A percentile compares a stretch with the other conserved stretches of the same genome.
Evolutionary conservation across 2,888 invertebrate species (phyloP).

Genomic region (Antheraea assamensis): DNA sequence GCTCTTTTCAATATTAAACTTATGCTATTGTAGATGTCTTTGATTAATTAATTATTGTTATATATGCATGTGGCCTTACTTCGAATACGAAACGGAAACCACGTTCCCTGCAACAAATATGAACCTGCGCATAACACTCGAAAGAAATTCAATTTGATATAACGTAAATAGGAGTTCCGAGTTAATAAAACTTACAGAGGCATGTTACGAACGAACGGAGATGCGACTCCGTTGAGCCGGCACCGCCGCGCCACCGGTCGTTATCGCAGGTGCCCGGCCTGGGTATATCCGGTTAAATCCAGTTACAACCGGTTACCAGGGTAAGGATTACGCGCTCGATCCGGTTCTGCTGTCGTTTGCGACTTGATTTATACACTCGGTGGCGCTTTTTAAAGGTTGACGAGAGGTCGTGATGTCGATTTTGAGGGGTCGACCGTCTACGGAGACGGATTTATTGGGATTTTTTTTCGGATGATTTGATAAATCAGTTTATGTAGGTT

Average conservation of each 20-base stretch:
- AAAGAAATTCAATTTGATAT: slow-evolving; percentile 16
- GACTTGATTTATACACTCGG: slow-evolving; percentile 73
- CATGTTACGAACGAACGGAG: slow-evolving; percentile 28
- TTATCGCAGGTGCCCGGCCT: slow-evolving; percentile 76
- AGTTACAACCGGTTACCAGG: slow-evolving; percentile 69
- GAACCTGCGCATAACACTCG: not conserved
- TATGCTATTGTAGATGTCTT: too few species aligned
- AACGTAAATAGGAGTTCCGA: slow-evolving; percentile 20
- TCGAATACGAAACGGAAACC: not conserved
- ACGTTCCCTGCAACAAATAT: not conserved
- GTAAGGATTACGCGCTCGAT: slow-evolving; percentile 71
- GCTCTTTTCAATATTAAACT: too few species aligned
- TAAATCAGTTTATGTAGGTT: not conserved
- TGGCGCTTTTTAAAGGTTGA: slow-evolving; percentile 29
- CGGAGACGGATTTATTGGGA: slow-evolving; percentile 11
- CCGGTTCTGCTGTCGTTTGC: slow-evolving; percentile 71
- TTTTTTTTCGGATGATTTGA: slow-evolving; percentile 13
- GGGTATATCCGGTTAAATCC: slow-evolving; percentile 61
- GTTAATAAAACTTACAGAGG: slow-evolving; percentile 28
- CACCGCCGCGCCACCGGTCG: slow-evolving; percentile 36
- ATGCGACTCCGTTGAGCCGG: slow-evolving; percentile 9
- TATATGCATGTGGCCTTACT: not conserved
- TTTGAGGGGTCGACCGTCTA: not conserved
- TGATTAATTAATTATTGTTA: not conserved
- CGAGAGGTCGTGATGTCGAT: slow-evolving; percentile 13